Conservation (phyloP, 1,140 invertebrate species). For the Nephotettix cincticeps region DNA sequence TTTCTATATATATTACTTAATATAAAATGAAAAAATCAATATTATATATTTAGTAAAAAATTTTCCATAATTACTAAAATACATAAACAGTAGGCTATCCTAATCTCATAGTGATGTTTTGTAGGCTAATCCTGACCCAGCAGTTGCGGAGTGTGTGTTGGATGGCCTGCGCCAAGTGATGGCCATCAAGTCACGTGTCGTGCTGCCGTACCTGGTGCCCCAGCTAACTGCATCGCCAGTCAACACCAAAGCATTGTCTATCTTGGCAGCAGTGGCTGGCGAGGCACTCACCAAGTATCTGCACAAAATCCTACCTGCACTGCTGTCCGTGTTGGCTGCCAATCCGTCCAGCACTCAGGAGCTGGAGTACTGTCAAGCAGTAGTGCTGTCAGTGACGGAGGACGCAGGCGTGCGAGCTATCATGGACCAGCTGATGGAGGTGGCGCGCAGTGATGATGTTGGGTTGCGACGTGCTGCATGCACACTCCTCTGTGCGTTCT, state of each 20-base stretch:
- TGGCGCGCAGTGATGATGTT: conserved; percentile 62
- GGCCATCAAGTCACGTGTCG: conserved; percentile 93
- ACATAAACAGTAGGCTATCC: no score
- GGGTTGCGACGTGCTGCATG: conserved; percentile 72
- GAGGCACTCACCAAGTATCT: conserved; percentile 91
- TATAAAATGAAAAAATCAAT: no score
- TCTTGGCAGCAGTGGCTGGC: conserved; percentile 88
- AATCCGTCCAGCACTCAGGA: conserved; percentile 68
- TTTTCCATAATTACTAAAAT: no score
- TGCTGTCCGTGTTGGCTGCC: conserved; percentile 75
- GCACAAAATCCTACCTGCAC: conserved; percentile 85
- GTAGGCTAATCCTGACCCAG: conserved; percentile 70
- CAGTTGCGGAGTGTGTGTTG: conserved; percentile 78
- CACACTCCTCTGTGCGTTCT: conserved; percentile 86
- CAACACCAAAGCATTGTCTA: conserved; percentile 91
- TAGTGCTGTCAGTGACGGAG: conserved; percentile 86
- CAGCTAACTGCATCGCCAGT: conserved; percentile 85
- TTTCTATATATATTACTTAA: no score
- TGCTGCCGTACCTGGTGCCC: conserved; percentile 93
- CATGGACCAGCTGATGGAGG: conserved; percentile 87
- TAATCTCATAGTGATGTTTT: conserved; percentile 35
- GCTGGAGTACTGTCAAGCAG: conserved; percentile 90
- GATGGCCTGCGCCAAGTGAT: conserved; percentile 96
- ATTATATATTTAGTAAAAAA: no score
- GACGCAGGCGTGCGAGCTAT: conserved; percentile 85